Evolutionary conservation across 2,888 invertebrate species (phyloP), one percentile per base, ranked within the genome.

Genomic region (Sicus ferrugineus): DNA sequence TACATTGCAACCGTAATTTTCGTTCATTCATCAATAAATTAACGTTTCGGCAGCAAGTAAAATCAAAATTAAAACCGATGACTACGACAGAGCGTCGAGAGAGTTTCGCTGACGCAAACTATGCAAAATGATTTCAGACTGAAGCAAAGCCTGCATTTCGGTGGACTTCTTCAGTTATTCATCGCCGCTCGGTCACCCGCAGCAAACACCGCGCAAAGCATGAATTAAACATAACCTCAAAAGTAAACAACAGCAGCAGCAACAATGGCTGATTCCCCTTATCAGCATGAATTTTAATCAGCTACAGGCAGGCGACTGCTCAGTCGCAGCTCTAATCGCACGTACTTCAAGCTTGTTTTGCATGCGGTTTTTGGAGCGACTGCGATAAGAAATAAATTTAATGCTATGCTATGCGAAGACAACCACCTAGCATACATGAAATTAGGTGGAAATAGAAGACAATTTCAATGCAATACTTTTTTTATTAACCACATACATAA

Each of bases 181-280:
- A 16, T 61, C n/a, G 38, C 6, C 4, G 14, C 34, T 61, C 5
- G 42, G 5, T 21, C 6, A 42, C 19, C 42, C 16, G 42, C 34
- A 6, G 48, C 28, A 59, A 26, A 11, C 28, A 63, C 21, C 23
- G 19, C n/a, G 31, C 30, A 64, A 42, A 42, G 30, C 28, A 66
- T 58, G 66, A 66, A 66, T 66, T 66, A 66, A 66, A 46, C 56
- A 30, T 58, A 66, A 58, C 66, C 66, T 66, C 38, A 66, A 66
- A 28, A n/a, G n/a, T n/a, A n/a, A 30, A 66, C 23, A 21, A 23
- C 21, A 66, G 3, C 58, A 58, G 2, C 31, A 28, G 11, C 42
- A 52, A 52, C 4, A 14, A 16, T 14, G 23, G 2, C 54, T 26
- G 26, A 7, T 19, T 61, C 28, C 30, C 50, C 66, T 66, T 66